These are phyloP conservation scores for Drymodes brunneopygia DNA, from an alignment of 2,113 vertebrate species.

Conservation along the genomic window DNA sequence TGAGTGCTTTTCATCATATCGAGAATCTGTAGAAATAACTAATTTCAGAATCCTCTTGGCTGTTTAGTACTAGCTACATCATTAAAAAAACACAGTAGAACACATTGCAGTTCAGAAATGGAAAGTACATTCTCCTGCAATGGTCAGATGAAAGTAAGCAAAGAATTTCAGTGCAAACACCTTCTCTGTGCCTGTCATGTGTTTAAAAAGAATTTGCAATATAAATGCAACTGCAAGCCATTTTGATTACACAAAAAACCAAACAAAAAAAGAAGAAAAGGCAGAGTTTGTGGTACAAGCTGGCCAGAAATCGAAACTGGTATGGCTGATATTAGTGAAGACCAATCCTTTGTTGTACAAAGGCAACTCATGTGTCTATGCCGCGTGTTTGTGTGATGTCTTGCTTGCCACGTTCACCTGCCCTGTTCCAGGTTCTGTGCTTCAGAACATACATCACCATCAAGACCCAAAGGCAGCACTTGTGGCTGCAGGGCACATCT, in stretches of 20 bases:
- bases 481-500: fast-evolving
- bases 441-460: fast-evolving
- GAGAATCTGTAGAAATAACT: neutral
- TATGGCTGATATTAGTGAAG: neutral
- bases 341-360: neutral
- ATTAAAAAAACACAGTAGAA: neutral
- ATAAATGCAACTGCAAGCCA: neutral
- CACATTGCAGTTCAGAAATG: neutral
- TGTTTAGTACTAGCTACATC: neutral
- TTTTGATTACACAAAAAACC: neutral
- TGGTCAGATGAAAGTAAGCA: neutral
- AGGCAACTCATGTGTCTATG: neutral
- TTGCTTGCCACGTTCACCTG: fast-evolving
- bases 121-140: neutral
- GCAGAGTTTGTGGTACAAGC: neutral
- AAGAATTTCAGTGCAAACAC: neutral
- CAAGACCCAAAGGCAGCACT: neutral
- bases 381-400: neutral
- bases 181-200: neutral
- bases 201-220: neutral
- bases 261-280: neutral
- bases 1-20: neutral
- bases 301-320: neutral
- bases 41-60: neutral
- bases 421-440: neutral